phyloP scores from a whole-genome alignment of 2,888 invertebrate genomes.

The Tinea semifulvella region DNA sequence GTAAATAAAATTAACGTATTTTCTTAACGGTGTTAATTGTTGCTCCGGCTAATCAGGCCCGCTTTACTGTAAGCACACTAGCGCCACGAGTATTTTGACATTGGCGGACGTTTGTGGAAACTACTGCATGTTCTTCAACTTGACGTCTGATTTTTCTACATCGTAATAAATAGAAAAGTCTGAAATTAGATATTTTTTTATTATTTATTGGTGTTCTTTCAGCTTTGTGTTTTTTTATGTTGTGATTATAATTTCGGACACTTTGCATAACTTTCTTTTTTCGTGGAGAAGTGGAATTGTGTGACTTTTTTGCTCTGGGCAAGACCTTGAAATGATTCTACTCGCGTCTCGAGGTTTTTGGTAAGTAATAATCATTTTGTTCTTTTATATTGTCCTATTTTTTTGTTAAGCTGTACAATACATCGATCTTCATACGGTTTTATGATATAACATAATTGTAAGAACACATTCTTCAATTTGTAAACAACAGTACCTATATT shows the following conservation, averaged over 20 bases:
- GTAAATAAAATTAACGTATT: too few relatives aligned
- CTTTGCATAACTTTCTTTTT: slow-evolving; percentile 3
- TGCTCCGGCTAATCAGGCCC: too few relatives aligned
- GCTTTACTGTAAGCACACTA: slow-evolving; percentile 4
- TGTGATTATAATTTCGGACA: background rate
- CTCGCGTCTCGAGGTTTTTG: slow-evolving; percentile 14
- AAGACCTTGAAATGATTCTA: slow-evolving; percentile 12
- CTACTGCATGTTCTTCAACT: slow-evolving; percentile 7
- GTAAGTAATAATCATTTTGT: slow-evolving; percentile 11
- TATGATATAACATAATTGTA: too few relatives aligned
- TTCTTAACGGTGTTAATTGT: too few relatives aligned
- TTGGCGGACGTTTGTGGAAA: slow-evolving; percentile 3
- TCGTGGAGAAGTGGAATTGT: background rate
- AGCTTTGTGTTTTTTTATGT: background rate
- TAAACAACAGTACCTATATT: too few relatives aligned
- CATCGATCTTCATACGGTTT: too few relatives aligned
- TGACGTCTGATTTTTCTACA: slow-evolving; percentile 12
- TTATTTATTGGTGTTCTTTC: background rate
- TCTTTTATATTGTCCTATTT: background rate
- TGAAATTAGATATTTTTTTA: background rate
- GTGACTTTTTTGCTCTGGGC: slow-evolving; percentile 1
- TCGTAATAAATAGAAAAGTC: slow-evolving; percentile 8
- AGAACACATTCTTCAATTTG: too few relatives aligned
- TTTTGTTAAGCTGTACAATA: slow-evolving; percentile 5
- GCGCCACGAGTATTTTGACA: slow-evolving; percentile 7